Evolutionary conservation across 2,797 vertebrate genomes (phyloP), one percentile per base, ranked within the genome.

Genomic region (Coranthus polyacanthus): DNA sequence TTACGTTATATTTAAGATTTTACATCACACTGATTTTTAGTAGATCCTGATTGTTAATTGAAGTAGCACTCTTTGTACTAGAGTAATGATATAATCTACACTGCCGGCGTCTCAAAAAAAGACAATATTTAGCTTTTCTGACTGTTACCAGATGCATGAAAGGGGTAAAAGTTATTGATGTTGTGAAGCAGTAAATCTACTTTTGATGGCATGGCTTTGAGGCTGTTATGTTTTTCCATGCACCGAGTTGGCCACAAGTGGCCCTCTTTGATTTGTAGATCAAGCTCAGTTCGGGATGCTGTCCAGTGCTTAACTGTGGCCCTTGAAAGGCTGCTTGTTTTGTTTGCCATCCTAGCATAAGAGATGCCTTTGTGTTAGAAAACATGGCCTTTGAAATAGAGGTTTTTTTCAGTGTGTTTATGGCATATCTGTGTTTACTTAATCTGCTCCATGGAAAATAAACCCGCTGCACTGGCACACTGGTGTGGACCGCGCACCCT

Each of bases 281-380:
- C 68, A 71, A 83, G 53, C 81, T 66, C 58, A 79, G 83, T 68
- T 83, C 70, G 79, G 87, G 87, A 85, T 32, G 43, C 66, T 32
- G 47, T 86, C 90, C 90, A 92, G 78, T 11, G 46, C 65, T 67
- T 44, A 69, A 22, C 69, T 51, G 44, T 20, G 55, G 42, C 68
- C 34, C 73, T 73, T 84, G 62, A 89, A 91, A 86, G 68, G 42
- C 47, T 63, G 83, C 81, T 88, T 90, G 79, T 89, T 89, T 88
- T 86, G 83, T 85, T 89, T 90, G 78, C 85, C 86, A 84, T 90
- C 68, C 55, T 41, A 44, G 71, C 68, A 90, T 76, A 87, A 89
- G 80, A 85, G 75, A 90, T 83, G 74, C 72, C 86, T 91, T 88
- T 92, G 86, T 90, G 79, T 88, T 74, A 20, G 39, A 61, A 88